Evolutionary conservation across 2,888 invertebrate genomes (phyloP), one percentile per base, ranked within the genome.

Genomic region (Mayetiola destructor): DNA sequence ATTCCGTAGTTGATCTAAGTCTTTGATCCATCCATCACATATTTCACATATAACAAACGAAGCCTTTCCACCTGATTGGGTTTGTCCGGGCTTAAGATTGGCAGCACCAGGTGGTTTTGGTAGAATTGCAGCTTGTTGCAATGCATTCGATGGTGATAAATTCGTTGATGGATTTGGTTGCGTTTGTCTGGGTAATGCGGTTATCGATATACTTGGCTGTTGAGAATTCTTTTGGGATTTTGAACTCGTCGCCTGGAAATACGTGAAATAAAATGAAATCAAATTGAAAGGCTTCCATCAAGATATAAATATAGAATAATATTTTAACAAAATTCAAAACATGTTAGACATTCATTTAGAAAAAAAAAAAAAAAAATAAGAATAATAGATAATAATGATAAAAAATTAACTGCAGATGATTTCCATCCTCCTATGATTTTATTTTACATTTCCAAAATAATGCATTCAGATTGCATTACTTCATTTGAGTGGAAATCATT

Each of bases 21-120:
- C 94, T 76, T 93, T 92, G 61, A 95, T 94, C 68, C 93, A 94
- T 21, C 93, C 93, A 67, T 95, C 95, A 73, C 95, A 96, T 61
- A 95, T 93, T 76, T 95, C 95, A 72, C 95, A 96, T 63, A 93
- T 89, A 62, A 93, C 92, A 72, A 91, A 91, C 29, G 87, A 82
- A 64, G 82, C 84, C 70, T 89, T 89, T 61, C 78, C 80, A 63
- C 68, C 64, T 59, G 66, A 67, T 53, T 68, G 67, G 64, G 61
- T 67, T 62, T 71, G 71, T 9, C 72, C 72, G 2, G 76, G 76
- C 61, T 78, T 78, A 60, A 77, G 75, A 10, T 76, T 76, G 40
- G 69, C 63, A 52, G 77, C 78, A 61, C 83, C 77, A 56, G 84
- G 84, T 65, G 88, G 72, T 8, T 87, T 85, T 37, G 87, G 85